Evolutionary conservation across 2,113 vertebrate species (phyloP).

Genomic region (Malurus elegans): DNA sequence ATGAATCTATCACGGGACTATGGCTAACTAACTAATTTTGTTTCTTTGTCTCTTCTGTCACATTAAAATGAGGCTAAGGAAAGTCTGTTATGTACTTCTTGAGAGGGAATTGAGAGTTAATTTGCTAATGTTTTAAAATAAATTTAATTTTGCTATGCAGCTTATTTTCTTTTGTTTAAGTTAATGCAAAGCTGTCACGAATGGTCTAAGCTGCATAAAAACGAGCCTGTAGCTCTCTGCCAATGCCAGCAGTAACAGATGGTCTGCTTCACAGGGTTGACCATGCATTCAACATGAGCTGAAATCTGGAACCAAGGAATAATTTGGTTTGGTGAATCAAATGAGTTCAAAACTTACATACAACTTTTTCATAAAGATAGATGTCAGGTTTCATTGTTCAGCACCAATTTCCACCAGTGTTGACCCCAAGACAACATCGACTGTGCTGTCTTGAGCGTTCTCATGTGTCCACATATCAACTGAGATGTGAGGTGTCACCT

Average conservation of each 20-base stretch:
- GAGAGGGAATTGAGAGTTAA: not conserved
- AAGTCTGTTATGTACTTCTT: not conserved
- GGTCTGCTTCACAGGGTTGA: not conserved
- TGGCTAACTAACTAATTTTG: not conserved
- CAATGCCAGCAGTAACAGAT: not conserved
- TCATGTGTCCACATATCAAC: not conserved
- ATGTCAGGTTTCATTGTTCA: not conserved
- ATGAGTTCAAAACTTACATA: not conserved
- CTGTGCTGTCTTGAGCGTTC: not conserved
- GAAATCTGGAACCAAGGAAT: not conserved
- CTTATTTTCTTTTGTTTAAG: not conserved
- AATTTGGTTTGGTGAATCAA: not conserved
- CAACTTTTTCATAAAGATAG: not conserved
- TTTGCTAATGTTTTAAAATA: not conserved
- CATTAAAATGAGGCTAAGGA: not conserved
- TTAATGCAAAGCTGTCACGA: not conserved
- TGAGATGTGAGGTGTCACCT: not conserved
- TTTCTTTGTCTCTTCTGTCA: not conserved
- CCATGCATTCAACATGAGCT: not conserved
- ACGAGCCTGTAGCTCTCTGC: not conserved
- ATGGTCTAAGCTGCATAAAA: not conserved
- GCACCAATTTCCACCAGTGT: not conserved
- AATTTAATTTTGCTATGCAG: not conserved
- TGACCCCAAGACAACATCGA: not conserved
- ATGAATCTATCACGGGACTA: not conserved